These are phyloP conservation scores for Brenthis hecate DNA, from an alignment of 2,888 invertebrate genomes.

Conservation along the genomic window DNA sequence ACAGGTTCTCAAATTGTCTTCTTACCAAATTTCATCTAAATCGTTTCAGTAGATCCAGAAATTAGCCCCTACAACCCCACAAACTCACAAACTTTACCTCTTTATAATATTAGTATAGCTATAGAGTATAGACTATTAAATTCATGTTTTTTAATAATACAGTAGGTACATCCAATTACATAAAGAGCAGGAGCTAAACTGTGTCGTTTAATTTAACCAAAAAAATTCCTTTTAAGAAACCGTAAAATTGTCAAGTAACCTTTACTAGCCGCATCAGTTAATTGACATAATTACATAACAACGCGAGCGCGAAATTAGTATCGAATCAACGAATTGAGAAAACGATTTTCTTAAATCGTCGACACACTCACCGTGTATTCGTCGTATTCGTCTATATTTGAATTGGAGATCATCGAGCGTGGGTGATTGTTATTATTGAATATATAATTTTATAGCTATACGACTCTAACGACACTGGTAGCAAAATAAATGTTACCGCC, in stretches of 20 bases:
- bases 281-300: constrained; percentile 49
- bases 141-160: background rate
- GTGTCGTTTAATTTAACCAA: constrained; percentile 45
- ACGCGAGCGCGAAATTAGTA: constrained; percentile 11
- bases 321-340: constrained; percentile 10
- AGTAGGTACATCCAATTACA: constrained; percentile 44
- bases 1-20: too few relatives aligned
- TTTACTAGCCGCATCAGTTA: constrained; percentile 45
- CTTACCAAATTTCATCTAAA: too few relatives aligned
- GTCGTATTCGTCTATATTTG: constrained; percentile 22
- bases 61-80: too few relatives aligned
- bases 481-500: constrained; percentile 29
- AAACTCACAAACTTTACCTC: too few relatives aligned
- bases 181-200: constrained; percentile 44
- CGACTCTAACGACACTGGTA: constrained; percentile 32
- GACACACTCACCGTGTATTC: background rate
- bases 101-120: too few relatives aligned
- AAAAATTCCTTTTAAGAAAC: constrained; percentile 47
- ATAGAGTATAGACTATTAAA: background rate
- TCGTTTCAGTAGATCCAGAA: too few relatives aligned
- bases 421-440: constrained; percentile 43
- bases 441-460: constrained; percentile 38
- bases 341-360: background rate
- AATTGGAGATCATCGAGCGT: constrained; percentile 28
- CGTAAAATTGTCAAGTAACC: constrained; percentile 48